phyloP scores from a whole-genome alignment of 2,888 invertebrate species.

The Toxonevra muliebris region DNA sequence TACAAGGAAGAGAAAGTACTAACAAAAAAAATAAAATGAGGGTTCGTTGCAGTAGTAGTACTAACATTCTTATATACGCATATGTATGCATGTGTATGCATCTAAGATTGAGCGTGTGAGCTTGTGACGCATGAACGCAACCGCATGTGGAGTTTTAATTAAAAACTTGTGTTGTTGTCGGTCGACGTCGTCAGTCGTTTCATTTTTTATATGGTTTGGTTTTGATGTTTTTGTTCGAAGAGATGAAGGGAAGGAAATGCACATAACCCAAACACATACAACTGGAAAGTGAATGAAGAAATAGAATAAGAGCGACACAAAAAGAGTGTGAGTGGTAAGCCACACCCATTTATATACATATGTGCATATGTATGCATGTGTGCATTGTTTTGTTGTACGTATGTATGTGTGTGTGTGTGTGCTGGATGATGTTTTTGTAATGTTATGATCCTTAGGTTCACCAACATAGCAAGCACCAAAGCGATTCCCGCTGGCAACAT shows the following conservation, averaged over 20 bases:
- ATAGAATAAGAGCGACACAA: not conserved
- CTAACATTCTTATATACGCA: too few species aligned
- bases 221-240: constrained; percentile 36
- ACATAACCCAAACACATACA: too few species aligned
- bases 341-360: constrained; percentile 17
- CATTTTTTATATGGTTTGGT: constrained; percentile 5
- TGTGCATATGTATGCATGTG: constrained; percentile 20
- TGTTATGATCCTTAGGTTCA: too few species aligned
- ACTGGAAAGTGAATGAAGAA: not conserved
- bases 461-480: too few species aligned
- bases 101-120: too few species aligned
- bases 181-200: not conserved
- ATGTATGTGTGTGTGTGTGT: not conserved
- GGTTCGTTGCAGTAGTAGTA: too few species aligned
- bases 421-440: too few species aligned
- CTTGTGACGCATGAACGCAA: constrained; percentile 4
- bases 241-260: constrained; percentile 32
- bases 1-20: too few species aligned
- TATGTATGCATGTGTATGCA: too few species aligned
- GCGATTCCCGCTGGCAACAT: too few species aligned
- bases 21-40: too few species aligned
- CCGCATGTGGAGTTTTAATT: constrained; percentile 13
- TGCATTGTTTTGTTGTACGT: constrained; percentile 22
- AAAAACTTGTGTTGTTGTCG: constrained; percentile 19
- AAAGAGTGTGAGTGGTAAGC: constrained; percentile 5